A percentile compares a stretch with the other conserved stretches of the same genome.
phyloP scores from a whole-genome alignment of 2,888 invertebrate species.

The Clivina fossor region DNA sequence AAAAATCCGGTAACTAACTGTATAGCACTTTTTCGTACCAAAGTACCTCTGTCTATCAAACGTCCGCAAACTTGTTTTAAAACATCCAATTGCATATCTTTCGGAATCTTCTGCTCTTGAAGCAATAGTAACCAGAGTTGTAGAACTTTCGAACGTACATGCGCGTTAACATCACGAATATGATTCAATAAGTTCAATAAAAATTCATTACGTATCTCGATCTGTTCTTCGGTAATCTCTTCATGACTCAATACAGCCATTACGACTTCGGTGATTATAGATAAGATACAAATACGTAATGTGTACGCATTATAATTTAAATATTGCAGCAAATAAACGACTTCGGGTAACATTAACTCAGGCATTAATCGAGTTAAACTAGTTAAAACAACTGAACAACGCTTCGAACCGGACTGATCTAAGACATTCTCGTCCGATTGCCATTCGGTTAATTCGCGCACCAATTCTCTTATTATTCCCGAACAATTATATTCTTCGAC shows the following conservation, averaged over 20 bases:
- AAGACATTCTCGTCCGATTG: slow-evolving; percentile 58
- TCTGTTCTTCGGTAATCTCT: slow-evolving; percentile 67
- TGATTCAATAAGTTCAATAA: slow-evolving; percentile 80
- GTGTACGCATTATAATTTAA: slow-evolving; percentile 56
- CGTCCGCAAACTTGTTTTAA: slow-evolving; percentile 69
- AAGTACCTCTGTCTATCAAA: slow-evolving; percentile 78
- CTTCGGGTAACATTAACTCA: slow-evolving; percentile 50
- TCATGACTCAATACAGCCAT: slow-evolving; percentile 72
- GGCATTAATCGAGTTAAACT: slow-evolving; percentile 50
- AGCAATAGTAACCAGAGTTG: slow-evolving; percentile 82
- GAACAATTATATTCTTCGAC: slow-evolving; percentile 67
- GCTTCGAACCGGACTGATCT: slow-evolving; percentile 52
- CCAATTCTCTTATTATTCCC: slow-evolving; percentile 71
- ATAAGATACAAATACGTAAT: slow-evolving; percentile 78
- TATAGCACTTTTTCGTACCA: slow-evolving; percentile 83
- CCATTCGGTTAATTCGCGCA: slow-evolving; percentile 72
- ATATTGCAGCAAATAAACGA: slow-evolving; percentile 48
- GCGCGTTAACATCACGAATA: slow-evolving; percentile 80
- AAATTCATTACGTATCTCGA: slow-evolving; percentile 73
- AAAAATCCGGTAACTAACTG: slow-evolving; percentile 76
- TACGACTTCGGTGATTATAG: slow-evolving; percentile 80
- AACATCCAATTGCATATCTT: slow-evolving; percentile 67
- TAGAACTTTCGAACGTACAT: slow-evolving; percentile 82
- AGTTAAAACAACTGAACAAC: slow-evolving; percentile 47
- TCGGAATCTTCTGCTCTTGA: slow-evolving; percentile 76